Percentiles rank a stretch among this genome's conserved stretches.
Conservation (phyloP, 2,797 vertebrate genomes). For the Anableps anableps region DNA sequence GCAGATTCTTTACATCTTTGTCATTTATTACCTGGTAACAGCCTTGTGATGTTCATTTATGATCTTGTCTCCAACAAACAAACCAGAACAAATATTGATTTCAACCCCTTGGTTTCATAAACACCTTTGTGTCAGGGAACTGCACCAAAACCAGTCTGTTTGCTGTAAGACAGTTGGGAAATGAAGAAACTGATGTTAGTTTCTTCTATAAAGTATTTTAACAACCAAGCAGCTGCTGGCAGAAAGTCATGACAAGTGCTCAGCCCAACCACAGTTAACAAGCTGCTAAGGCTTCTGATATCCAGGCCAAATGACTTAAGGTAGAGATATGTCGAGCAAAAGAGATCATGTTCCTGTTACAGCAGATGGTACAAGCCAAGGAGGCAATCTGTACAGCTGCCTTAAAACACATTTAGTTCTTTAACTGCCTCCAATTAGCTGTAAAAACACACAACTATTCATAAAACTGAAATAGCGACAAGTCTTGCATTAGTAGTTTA, state of each 20-base stretch:
- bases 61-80: not conserved
- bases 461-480: not conserved
- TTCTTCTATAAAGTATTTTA: not conserved
- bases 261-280: conserved; percentile 40
- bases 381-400: not conserved
- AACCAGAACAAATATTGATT: not conserved
- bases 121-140: not conserved
- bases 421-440: not conserved
- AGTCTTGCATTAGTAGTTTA: not conserved
- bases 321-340: conserved; percentile 22
- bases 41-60: not conserved
- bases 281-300: conserved; percentile 54
- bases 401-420: not conserved
- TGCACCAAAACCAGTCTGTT: not conserved
- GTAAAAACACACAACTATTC: not conserved
- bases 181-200: not conserved
- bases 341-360: conserved; percentile 15
- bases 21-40: not conserved
- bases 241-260: not conserved
- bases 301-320: conserved; percentile 48
- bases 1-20: not conserved
- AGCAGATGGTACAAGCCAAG: not conserved
- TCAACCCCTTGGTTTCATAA: not conserved
- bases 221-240: not conserved
- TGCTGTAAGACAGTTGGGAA: not conserved